A percentile compares a stretch with the other conserved stretches of the same genome.
These are phyloP conservation scores for Epinephelus cyanopodus DNA, from an alignment of 2,113 vertebrate species.

Conservation along the genomic window DNA sequence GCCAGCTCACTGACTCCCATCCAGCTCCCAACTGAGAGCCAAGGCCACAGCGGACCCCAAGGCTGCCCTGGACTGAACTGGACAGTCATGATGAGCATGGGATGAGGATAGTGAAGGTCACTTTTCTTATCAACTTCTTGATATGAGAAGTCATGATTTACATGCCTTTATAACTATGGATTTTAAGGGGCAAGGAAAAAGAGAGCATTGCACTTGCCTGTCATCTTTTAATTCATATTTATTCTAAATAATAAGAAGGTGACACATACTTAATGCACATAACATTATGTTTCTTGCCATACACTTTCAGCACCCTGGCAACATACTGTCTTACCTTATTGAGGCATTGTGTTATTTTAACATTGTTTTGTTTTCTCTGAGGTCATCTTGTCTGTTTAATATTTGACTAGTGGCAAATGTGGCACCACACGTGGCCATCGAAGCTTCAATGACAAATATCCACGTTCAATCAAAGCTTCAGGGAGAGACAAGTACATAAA, in stretches of 20 bases:
- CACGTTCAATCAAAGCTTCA: no score
- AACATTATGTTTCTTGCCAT: not conserved
- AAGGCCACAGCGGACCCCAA: constrained; percentile 39
- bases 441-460: no score
- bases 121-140: constrained; percentile 7
- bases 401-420: not conserved
- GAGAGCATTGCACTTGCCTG: not conserved
- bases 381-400: not conserved
- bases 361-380: not conserved
- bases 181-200: not conserved
- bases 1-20: constrained; percentile 63
- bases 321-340: not conserved
- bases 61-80: constrained; percentile 40
- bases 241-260: not conserved
- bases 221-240: not conserved
- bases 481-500: no score
- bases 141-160: not conserved
- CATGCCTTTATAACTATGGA: not conserved
- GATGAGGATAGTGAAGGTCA: constrained; percentile 49
- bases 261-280: not conserved
- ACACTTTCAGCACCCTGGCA: not conserved
- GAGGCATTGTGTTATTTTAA: not conserved
- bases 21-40: constrained; percentile 47
- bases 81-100: constrained; percentile 26
- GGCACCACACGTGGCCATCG: not conserved